A percentile compares a stretch with the other conserved stretches of the same genome.
phyloP scores from a whole-genome alignment of 2,888 invertebrate species.

The Rhodophaea formosa region DNA sequence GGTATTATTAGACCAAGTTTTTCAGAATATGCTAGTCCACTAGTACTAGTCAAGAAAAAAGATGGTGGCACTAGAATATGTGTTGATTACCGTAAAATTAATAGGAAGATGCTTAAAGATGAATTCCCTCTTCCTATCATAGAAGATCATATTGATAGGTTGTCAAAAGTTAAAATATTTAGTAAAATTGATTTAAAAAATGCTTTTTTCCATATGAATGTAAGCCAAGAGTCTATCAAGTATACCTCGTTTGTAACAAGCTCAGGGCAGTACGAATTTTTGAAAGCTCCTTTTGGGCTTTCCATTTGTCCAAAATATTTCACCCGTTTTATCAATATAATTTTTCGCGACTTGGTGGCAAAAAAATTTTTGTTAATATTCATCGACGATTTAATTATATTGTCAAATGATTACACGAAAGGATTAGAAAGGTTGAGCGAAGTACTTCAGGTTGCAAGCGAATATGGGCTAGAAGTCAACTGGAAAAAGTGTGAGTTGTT shows the following conservation, averaged over 20 bases:
- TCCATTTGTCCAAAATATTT: conserved; percentile 48
- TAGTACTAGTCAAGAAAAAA: conserved; percentile 30
- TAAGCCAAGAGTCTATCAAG: conserved; percentile 35
- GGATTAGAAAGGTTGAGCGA: conserved; percentile 20
- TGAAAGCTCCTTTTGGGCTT: conserved; percentile 53
- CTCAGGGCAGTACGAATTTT: conserved; percentile 52
- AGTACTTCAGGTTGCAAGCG: conserved; percentile 21
- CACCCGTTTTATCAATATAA: conserved; percentile 37
- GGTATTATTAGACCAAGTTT: conserved; percentile 25
- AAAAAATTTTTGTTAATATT: conserved; percentile 25
- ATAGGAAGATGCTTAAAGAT: conserved; percentile 45
- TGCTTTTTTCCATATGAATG: conserved; percentile 48
- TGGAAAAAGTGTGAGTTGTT: conserved; percentile 22
- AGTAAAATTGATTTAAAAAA: conserved; percentile 41
- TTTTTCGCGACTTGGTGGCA: conserved; percentile 35
- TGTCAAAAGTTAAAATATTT: conserved; percentile 33
- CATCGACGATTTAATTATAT: conserved; percentile 27
- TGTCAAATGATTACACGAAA: conserved; percentile 19
- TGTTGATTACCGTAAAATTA: conserved; percentile 51
- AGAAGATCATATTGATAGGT: conserved; percentile 50
- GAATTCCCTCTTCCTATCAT: conserved; percentile 48
- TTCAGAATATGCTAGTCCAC: conserved; percentile 30
- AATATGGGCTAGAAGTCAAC: conserved; percentile 24
- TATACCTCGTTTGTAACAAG: conserved; percentile 50
- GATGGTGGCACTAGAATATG: conserved; percentile 34